Conservation (phyloP, 2,797 vertebrate genomes). For the Dipus sagitta region DNA sequence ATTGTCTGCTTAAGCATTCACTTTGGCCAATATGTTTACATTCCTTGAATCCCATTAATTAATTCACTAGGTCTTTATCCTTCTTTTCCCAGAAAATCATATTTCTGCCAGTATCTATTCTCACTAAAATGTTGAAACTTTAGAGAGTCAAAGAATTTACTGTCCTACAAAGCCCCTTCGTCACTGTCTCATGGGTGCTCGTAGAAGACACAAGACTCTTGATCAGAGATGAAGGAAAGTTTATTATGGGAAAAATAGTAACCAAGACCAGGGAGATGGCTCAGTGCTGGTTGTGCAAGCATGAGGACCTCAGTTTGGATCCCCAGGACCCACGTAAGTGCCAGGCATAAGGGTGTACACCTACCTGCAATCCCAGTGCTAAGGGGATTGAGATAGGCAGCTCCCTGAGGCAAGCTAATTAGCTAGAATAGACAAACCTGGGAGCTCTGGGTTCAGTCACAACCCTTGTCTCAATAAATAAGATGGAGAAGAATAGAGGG, state of each 20-base stretch:
- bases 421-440: no score
- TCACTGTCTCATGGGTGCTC: not conserved
- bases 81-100: not conserved
- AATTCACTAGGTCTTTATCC: not conserved
- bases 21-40: slow-evolving; percentile 21
- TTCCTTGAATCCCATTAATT: not conserved
- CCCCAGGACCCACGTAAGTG: no score
- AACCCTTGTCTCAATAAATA: no score
- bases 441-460: no score
- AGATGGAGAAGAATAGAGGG: no score
- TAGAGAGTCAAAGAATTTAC: not conserved
- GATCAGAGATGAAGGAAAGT: not conserved
- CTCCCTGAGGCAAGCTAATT: no score
- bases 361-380: no score
- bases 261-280: no score
- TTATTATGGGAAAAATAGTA: not conserved
- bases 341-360: no score
- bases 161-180: not conserved
- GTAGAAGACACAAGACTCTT: not conserved
- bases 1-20: slow-evolving; percentile 1
- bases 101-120: not conserved
- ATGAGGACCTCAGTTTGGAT: no score
- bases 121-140: slow-evolving; percentile 4
- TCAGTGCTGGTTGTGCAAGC: no score
- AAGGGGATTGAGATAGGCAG: no score